These are phyloP conservation scores for Ladona fulva DNA, from an alignment of 1,140 invertebrate genomes.

Conservation along the genomic window DNA sequence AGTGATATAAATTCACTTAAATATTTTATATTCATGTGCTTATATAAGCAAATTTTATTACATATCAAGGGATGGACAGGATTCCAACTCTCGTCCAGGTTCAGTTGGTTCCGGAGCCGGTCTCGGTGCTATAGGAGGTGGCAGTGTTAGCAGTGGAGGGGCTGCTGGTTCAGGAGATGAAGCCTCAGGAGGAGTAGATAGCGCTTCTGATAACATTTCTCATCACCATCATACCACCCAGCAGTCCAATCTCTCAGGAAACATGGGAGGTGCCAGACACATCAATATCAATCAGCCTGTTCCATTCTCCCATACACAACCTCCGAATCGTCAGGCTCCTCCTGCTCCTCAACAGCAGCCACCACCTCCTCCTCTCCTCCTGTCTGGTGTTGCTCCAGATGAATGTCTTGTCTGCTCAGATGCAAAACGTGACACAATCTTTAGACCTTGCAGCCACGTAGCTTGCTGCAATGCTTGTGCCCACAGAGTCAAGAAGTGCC, in stretches of 20 bases:
- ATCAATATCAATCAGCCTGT: neutral
- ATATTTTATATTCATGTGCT: neutral
- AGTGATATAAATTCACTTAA: neutral
- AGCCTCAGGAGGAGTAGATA: neutral
- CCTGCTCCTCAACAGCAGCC: neutral
- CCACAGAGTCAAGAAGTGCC: slow-evolving; percentile 88
- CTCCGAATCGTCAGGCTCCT: neutral
- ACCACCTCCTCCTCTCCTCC: neutral
- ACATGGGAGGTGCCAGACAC: neutral
- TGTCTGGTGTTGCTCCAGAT: slow-evolving; percentile 49
- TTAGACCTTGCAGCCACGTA: slow-evolving; percentile 86
- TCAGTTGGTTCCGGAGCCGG: neutral
- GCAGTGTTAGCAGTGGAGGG: neutral
- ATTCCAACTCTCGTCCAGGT: neutral
- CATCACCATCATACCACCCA: neutral
- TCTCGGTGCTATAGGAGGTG: neutral
- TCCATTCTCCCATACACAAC: neutral
- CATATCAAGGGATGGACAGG: neutral
- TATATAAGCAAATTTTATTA: neutral
- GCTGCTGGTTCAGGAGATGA: neutral
- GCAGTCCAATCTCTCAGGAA: neutral
- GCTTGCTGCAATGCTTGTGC: slow-evolving; percentile 86
- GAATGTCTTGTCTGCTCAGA: slow-evolving; percentile 96
- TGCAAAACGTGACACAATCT: slow-evolving; percentile 79
- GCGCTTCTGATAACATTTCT: neutral